These are phyloP conservation scores for Calliphora vicina DNA, from an alignment of 1,140 invertebrate species.

Conservation along the genomic window DNA sequence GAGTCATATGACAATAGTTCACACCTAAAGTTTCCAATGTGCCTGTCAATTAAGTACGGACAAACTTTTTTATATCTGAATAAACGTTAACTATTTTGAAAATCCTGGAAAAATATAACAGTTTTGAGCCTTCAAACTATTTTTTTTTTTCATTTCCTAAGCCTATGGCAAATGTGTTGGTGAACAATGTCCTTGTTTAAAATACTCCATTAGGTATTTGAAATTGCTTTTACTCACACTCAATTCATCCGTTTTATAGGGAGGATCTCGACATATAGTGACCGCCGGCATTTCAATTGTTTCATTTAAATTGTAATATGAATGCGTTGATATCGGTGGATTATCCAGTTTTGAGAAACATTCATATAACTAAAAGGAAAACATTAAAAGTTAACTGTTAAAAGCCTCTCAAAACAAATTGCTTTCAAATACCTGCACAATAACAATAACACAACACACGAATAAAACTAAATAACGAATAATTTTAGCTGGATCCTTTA, in stretches of 20 bases:
- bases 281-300: constrained; percentile 71
- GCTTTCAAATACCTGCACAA: constrained; percentile 47
- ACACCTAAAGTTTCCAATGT: no score
- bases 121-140: no score
- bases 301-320: constrained; percentile 70
- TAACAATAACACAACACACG: constrained; percentile 56
- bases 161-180: no score
- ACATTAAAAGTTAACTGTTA: neutral
- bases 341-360: constrained; percentile 68
- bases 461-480: constrained; percentile 60
- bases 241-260: constrained; percentile 68
- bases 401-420: neutral
- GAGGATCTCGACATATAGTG: constrained; percentile 70
- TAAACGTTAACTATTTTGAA: no score
- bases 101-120: no score
- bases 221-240: constrained; percentile 58
- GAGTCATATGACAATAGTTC: no score
- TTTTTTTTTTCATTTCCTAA: no score
- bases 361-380: constrained; percentile 63
- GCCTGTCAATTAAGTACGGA: no score
- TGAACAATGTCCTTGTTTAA: no score
- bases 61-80: no score
- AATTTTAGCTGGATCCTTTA: constrained; percentile 57
- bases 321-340: constrained; percentile 70
- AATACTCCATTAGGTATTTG: no score